A percentile compares a stretch with the other conserved stretches of the same genome.
These are phyloP conservation scores for Lordiphosa clarofinis DNA, from an alignment of 1,140 invertebrate genomes.

Conservation along the genomic window DNA sequence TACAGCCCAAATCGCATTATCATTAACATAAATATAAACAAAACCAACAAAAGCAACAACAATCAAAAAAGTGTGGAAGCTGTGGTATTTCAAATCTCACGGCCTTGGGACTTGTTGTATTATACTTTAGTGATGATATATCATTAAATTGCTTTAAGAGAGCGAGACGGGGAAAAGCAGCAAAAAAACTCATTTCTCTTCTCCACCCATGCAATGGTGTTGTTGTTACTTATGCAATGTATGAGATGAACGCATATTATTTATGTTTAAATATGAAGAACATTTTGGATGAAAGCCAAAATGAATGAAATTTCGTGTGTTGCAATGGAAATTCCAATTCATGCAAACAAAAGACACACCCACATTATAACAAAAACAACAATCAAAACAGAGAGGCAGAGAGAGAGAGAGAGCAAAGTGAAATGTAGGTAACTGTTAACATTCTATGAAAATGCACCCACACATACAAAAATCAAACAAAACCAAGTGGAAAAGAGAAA, in stretches of 20 bases:
- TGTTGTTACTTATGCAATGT: constrained; percentile 39
- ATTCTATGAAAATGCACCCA: neutral
- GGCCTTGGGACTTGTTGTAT: constrained; percentile 34
- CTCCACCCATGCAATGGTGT: neutral
- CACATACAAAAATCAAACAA: constrained; percentile 7
- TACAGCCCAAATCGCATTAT: constrained; percentile 33
- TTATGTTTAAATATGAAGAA: neutral
- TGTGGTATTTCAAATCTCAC: constrained; percentile 47
- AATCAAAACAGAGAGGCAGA: constrained; percentile 5
- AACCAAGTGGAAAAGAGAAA: neutral
- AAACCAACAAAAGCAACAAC: too few relatives aligned
- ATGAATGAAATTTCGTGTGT: constrained; percentile 4
- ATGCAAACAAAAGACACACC: constrained; percentile 36
- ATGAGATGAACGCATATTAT: neutral
- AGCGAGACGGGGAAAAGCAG: too few relatives aligned
- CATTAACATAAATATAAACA: constrained; percentile 19
- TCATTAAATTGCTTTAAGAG: too few relatives aligned
- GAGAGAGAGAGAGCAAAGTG: constrained; percentile 8
- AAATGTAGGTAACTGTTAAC: constrained; percentile 1
- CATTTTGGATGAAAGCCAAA: constrained; percentile 53
- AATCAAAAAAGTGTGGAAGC: constrained; percentile 34
- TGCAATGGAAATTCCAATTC: constrained; percentile 20
- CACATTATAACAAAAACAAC: constrained; percentile 15
- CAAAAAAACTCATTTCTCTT: too few relatives aligned
- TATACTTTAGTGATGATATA: too few relatives aligned